Base-by-base conservation (phyloP, 2,113 vertebrate genomes). In the Recurvirostra avosetta region DNA sequence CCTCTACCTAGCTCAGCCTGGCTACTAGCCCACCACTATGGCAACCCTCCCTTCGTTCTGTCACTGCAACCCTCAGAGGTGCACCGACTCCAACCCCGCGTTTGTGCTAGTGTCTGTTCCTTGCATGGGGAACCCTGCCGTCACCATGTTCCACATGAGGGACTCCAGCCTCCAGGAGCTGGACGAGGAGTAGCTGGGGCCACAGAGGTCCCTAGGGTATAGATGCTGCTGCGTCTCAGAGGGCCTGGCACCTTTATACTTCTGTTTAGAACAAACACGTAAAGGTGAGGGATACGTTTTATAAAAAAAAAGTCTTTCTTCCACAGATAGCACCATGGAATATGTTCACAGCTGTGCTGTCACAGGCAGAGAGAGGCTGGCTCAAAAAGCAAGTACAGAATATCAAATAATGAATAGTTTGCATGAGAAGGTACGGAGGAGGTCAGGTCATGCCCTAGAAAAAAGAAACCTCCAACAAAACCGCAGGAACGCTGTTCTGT, bases 21-120 rank as follows among this genome's bases (percentile, higher is more conserved):
- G 36, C 7, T 1, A 70, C 7, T 0, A 41, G 7, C 27, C 34
- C 50, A 47, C 3, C 2, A 3, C 45, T 32, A 11, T 36, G 65
- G 5, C 18, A 52, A 12, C 5, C 20, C 16, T 27, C 52, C 25
- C 41, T 34, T 21, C 10, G 3, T 4, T 47, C 45, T 68, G 3
- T 1, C 67, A 50, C 36, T 5, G 45, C 40, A 41, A 5, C n/a
- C 65, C 21, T 18, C 68, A 9, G 67, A 61, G n/a, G 6, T 1
- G 3, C 47, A 4, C 7, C 38, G 38, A 10, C 38, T 47, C 43
- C 62, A 53, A 53, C 38, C 32, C 56, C 1, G 0, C 1, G 1
- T 34, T 18, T 38, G 71, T 21, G 43, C 49, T 23, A 45, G 27
- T 27, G 32, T 14, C 34, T 82, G 84, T 27, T 82, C 36, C 43